Percentiles rank a stretch among this genome's conserved stretches.
These are phyloP conservation scores for Aleiodes leptofemur DNA, from an alignment of 2,888 invertebrate species.

Conservation along the genomic window DNA sequence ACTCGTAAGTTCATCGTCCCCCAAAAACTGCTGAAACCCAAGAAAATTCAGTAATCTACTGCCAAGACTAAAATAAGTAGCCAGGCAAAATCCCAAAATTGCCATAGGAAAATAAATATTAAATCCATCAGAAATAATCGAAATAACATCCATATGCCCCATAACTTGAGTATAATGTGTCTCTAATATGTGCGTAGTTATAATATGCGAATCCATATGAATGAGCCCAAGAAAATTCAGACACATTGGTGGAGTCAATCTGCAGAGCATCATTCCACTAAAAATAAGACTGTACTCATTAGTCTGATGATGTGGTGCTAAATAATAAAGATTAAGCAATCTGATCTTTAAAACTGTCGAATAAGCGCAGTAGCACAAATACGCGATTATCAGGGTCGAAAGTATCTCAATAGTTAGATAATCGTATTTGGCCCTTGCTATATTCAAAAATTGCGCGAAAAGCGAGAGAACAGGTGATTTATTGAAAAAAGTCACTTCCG, in stretches of 20 bases:
- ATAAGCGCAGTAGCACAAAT: constrained; percentile 98
- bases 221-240: constrained; percentile 98
- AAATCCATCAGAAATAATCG: constrained; percentile 97
- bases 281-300: constrained; percentile 99
- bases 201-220: constrained; percentile 98
- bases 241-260: constrained; percentile 98
- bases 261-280: constrained; percentile 98
- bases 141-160: constrained; percentile 99
- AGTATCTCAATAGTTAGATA: constrained; percentile 97
- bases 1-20: constrained; percentile 93
- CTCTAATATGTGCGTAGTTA: constrained; percentile 86
- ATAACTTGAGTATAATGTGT: constrained; percentile 98
- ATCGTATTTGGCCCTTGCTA: constrained; percentile 88
- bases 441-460: constrained; percentile 94
- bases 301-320: constrained; percentile 98
- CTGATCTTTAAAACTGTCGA: constrained; percentile 98
- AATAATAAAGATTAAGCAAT: constrained; percentile 96
- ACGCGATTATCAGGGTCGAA: constrained; percentile 93
- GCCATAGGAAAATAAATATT: constrained; percentile 99
- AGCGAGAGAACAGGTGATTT: constrained; percentile 94
- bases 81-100: constrained; percentile 93
- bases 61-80: constrained; percentile 96
- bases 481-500: constrained; percentile 98
- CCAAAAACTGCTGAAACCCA: constrained; percentile 98
- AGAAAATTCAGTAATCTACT: constrained; percentile 91